Percentiles rank a stretch among this genome's conserved stretches.
These are phyloP conservation scores for Leptinotarsa texana DNA, from an alignment of 1,140 invertebrate species.

Conservation along the genomic window DNA sequence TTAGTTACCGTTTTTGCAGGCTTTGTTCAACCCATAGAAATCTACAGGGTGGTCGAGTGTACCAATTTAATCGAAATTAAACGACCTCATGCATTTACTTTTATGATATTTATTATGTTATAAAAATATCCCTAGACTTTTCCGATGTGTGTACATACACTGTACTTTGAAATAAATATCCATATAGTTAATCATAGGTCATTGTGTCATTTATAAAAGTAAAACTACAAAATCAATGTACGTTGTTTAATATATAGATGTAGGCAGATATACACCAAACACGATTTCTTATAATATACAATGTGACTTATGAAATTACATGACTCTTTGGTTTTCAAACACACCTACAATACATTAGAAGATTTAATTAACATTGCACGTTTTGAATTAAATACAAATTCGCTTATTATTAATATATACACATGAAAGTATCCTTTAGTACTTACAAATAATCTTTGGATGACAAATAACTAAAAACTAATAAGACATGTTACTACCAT, in stretches of 20 bases:
- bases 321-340: constrained; percentile 14
- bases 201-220: neutral
- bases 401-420: neutral
- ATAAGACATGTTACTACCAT: neutral
- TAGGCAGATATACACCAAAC: too few relatives aligned
- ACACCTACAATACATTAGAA: neutral
- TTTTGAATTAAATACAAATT: constrained; percentile 12
- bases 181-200: too few relatives aligned
- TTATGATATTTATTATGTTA: too few relatives aligned
- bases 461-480: neutral
- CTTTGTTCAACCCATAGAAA: too few relatives aligned
- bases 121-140: too few relatives aligned
- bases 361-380: constrained; percentile 12
- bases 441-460: constrained; percentile 21
- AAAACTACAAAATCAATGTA: constrained; percentile 11
- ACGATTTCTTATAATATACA: constrained; percentile 11
- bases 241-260: too few relatives aligned
- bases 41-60: too few relatives aligned
- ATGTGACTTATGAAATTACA: constrained; percentile 1
- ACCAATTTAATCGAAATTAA: too few relatives aligned
- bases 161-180: too few relatives aligned
- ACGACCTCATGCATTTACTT: too few relatives aligned
- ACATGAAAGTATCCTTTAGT: neutral
- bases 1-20: too few relatives aligned
- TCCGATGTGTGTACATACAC: too few relatives aligned